Evolutionary conservation across 2,888 invertebrate genomes (phyloP).

Genomic region (Elysia crispata): DNA sequence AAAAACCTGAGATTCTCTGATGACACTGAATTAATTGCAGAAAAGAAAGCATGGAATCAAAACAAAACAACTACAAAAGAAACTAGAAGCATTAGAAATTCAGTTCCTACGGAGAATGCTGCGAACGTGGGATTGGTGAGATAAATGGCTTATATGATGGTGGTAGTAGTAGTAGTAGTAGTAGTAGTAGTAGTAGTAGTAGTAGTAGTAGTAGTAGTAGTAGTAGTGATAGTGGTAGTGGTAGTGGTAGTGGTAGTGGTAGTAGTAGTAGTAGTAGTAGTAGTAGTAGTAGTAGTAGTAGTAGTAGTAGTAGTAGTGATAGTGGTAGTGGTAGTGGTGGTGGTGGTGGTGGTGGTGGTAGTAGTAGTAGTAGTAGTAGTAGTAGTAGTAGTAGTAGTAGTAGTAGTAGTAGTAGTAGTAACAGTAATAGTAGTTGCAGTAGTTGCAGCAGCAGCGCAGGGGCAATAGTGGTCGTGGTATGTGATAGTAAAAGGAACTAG

Average conservation of each 20-base stretch:
- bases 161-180: constrained; percentile 28
- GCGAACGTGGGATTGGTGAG: no score
- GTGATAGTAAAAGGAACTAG: no score
- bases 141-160: not conserved
- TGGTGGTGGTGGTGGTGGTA: not conserved
- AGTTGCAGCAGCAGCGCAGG: not conserved
- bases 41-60: no score
- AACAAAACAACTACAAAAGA: no score
- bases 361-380: constrained; percentile 4
- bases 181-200: constrained; percentile 2
- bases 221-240: constrained; percentile 4
- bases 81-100: no score
- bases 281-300: constrained; percentile 13
- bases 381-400: constrained; percentile 4
- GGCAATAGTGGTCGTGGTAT: not conserved
- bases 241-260: not conserved
- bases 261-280: constrained; percentile 10
- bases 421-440: no score
- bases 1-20: no score
- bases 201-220: constrained; percentile 2
- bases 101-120: no score
- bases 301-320: not conserved
- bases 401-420: constrained; percentile 9
- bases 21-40: no score
- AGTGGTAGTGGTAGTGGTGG: not conserved